Percentiles rank a stretch among this genome's conserved stretches.
phyloP scores from a whole-genome alignment of 2,888 invertebrate species.

The Pollenia griseotomentosa region DNA sequence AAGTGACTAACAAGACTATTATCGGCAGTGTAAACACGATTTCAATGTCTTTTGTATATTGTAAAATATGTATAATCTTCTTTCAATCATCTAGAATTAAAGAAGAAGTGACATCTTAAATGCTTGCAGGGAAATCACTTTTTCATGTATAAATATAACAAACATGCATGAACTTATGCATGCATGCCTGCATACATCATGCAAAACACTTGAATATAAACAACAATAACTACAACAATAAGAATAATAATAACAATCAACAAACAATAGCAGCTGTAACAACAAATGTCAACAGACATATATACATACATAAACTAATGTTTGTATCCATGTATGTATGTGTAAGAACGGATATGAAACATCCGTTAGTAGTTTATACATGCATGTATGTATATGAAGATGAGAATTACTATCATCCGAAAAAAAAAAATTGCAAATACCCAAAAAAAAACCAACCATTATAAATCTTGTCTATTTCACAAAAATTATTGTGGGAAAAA shows the following conservation, averaged over 20 bases:
- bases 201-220: background rate
- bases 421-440: constrained; percentile 9
- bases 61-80: too few relatives aligned
- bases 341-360: background rate
- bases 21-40: too few relatives aligned
- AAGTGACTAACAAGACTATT: too few relatives aligned
- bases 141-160: background rate
- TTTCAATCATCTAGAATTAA: too few relatives aligned
- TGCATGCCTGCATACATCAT: constrained; percentile 11
- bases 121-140: too few relatives aligned
- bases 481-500: constrained; percentile 26
- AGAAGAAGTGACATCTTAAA: too few relatives aligned
- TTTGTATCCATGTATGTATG: background rate
- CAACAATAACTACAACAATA: background rate
- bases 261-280: constrained; percentile 47
- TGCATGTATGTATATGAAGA: background rate
- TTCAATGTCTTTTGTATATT: too few relatives aligned
- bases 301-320: background rate
- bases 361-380: background rate
- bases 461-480: constrained; percentile 65
- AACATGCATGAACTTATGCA: constrained; percentile 30
- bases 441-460: constrained; percentile 29
- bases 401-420: background rate
- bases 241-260: constrained; percentile 26
- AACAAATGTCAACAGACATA: constrained; percentile 37